phyloP scores from a whole-genome alignment of 2,888 invertebrate genomes.

The Pandemis cinnamomeana region DNA sequence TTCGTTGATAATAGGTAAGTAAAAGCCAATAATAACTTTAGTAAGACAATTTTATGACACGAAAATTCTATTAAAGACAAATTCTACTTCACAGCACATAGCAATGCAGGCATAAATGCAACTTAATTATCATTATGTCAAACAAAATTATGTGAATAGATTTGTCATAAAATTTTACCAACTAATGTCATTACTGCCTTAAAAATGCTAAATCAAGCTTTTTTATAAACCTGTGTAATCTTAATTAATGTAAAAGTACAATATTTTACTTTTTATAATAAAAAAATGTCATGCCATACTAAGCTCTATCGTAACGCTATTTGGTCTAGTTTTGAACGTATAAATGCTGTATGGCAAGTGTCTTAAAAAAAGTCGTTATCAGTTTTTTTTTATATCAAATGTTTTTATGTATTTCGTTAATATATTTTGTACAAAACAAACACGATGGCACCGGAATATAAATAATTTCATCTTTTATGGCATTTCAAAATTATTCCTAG shows the following conservation, averaged over 20 bases:
- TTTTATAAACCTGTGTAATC: conserved; percentile 21
- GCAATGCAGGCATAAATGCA: too few relatives aligned
- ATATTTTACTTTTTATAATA: conserved; percentile 34
- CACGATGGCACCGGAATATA: conserved; percentile 30
- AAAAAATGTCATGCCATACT: conserved; percentile 44
- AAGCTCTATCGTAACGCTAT: conserved; percentile 41
- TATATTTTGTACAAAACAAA: conserved; percentile 22
- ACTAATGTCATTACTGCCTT: conserved; percentile 1
- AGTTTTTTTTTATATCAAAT: neutral
- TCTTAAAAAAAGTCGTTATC: conserved; percentile 2
- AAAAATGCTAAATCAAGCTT: conserved; percentile 10
- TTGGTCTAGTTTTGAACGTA: conserved; percentile 45
- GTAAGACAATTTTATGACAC: neutral
- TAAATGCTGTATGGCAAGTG: conserved; percentile 34
- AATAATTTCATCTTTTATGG: conserved; percentile 39
- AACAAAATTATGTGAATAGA: conserved; percentile 8
- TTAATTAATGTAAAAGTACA: conserved; percentile 2
- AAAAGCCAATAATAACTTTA: conserved; percentile 25
- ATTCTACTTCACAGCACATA: neutral
- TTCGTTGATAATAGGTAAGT: conserved; percentile 35
- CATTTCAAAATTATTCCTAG: conserved; percentile 19
- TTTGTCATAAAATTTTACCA: neutral
- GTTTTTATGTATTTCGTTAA: conserved; percentile 1
- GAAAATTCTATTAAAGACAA: neutral
- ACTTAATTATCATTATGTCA: conserved; percentile 8